A percentile compares a stretch with the other conserved stretches of the same genome.
Conservation (phyloP, 2,113 vertebrate species). For the Hemicordylus capensis region DNA sequence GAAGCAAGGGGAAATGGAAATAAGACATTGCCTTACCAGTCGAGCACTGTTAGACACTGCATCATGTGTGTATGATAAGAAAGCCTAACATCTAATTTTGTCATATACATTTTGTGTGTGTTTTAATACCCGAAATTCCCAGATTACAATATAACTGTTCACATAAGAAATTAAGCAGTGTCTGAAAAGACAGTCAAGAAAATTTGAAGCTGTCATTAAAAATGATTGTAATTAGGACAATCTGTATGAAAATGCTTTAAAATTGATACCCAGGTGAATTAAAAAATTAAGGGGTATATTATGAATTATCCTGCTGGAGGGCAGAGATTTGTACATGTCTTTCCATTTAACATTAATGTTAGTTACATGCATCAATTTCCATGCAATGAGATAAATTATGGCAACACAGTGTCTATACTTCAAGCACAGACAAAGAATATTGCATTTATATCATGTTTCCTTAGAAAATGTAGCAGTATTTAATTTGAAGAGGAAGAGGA, state of each 20-base stretch:
- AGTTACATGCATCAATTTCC: slow-evolving; percentile 66
- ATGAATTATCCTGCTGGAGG: slow-evolving; percentile 78
- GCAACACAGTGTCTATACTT: slow-evolving; percentile 33
- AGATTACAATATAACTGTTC: slow-evolving; percentile 79
- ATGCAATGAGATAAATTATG: neutral
- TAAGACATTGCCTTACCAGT: neutral
- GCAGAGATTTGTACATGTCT: slow-evolving; percentile 68
- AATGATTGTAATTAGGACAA: slow-evolving; percentile 84
- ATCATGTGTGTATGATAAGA: neutral
- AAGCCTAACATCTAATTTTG: slow-evolving; percentile 74
- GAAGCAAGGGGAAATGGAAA: neutral
- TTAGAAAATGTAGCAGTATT: slow-evolving; percentile 6
- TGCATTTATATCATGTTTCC: slow-evolving; percentile 47
- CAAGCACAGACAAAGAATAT: neutral
- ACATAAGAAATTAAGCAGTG: slow-evolving; percentile 82
- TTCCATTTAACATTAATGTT: slow-evolving; percentile 70
- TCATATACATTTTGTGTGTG: slow-evolving; percentile 70
- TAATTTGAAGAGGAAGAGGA: slow-evolving; percentile 3
- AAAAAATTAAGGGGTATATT: slow-evolving; percentile 80
- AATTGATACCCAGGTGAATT: slow-evolving; percentile 81
- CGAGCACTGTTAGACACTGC: neutral
- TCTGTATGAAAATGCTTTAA: slow-evolving; percentile 82
- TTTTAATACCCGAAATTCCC: slow-evolving; percentile 80
- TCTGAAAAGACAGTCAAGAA: slow-evolving; percentile 81
- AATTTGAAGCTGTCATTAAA: slow-evolving; percentile 85